Percentiles rank a stretch among this genome's conserved stretches.
phyloP scores from a whole-genome alignment of 2,113 vertebrate species.

The Ceyx cyanopectus region DNA sequence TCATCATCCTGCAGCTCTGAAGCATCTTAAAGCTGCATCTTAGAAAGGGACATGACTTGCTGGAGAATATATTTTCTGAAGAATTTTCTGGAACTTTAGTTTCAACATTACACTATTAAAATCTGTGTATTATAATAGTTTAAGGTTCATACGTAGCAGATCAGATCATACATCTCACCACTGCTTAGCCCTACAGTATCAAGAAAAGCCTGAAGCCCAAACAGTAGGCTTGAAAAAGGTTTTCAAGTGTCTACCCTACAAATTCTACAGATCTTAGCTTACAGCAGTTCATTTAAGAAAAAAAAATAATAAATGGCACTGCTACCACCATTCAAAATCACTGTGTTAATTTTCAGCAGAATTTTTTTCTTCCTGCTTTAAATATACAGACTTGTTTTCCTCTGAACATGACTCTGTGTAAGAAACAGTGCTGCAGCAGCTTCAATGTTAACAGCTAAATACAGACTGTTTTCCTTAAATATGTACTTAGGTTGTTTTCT shows the following conservation, averaged over 20 bases:
- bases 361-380: background rate
- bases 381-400: background rate
- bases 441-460: background rate
- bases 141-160: background rate
- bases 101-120: background rate
- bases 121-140: background rate
- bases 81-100: background rate
- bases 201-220: background rate
- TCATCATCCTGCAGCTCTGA: background rate
- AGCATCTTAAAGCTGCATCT: background rate
- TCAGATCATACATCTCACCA: background rate
- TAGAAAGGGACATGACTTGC: background rate
- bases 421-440: background rate
- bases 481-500: constrained; percentile 23
- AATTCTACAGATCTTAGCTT: background rate
- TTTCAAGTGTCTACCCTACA: background rate
- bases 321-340: background rate
- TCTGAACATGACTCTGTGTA: background rate
- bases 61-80: background rate
- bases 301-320: background rate
- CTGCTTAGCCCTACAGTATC: background rate
- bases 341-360: background rate
- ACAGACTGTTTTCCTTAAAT: constrained; percentile 22
- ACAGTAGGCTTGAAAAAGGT: background rate
- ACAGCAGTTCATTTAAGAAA: background rate